A percentile compares a stretch with the other conserved stretches of the same genome.
These are phyloP conservation scores for Torymus tubicola DNA, from an alignment of 2,888 invertebrate species.

Conservation along the genomic window DNA sequence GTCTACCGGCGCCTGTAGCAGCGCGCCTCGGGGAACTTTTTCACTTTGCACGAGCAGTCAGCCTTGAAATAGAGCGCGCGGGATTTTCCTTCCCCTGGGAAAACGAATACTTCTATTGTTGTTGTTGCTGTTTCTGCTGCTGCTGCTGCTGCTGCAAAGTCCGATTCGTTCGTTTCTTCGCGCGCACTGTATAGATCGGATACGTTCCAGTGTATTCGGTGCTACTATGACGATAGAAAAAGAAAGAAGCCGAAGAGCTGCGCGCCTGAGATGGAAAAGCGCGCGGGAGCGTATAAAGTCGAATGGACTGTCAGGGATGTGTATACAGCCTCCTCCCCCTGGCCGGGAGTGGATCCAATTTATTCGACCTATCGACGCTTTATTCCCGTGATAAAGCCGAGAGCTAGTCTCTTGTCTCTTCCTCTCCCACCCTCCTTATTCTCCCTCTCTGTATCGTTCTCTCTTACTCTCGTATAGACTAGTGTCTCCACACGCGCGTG, in stretches of 20 bases:
- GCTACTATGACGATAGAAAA: constrained; percentile 63
- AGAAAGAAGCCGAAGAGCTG: constrained; percentile 7
- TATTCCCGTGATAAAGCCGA: constrained; percentile 36
- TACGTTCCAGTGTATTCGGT: constrained; percentile 29
- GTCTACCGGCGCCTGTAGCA: constrained; percentile 43
- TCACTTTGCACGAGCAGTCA: constrained; percentile 70
- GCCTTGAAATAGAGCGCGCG: constrained; percentile 69
- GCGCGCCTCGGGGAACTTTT: constrained; percentile 65
- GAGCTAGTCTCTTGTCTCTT: background rate
- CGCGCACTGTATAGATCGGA: background rate
- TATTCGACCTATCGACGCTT: constrained; percentile 54
- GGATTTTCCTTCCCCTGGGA: constrained; percentile 61
- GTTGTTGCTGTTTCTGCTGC: constrained; percentile 14
- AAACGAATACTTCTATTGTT: constrained; percentile 62
- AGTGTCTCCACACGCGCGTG: background rate
- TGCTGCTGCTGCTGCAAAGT: constrained; percentile 2
- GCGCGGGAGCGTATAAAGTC: constrained; percentile 37
- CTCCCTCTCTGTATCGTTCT: background rate
- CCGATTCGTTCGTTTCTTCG: constrained; percentile 53
- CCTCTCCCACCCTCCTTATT: no score
- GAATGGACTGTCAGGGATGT: constrained; percentile 42
- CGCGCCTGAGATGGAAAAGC: constrained; percentile 30
- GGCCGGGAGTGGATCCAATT: constrained; percentile 49
- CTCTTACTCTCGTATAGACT: background rate
- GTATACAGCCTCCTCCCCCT: background rate